A percentile compares a stretch with the other conserved stretches of the same genome.
Conservation (phyloP, 2,113 vertebrate genomes). For the Electrona antarctica region DNA sequence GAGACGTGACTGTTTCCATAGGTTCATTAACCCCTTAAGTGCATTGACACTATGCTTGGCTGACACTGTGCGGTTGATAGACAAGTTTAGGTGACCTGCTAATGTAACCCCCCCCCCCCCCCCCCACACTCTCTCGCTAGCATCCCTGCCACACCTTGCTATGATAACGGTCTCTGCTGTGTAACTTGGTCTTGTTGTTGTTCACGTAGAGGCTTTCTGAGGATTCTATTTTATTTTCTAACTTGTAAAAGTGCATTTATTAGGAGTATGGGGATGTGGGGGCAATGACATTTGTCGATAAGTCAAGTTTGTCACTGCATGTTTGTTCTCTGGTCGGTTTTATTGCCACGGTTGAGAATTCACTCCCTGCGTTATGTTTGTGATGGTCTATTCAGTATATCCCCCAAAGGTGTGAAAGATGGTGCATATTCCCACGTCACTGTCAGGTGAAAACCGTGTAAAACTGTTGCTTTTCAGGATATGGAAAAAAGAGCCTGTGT, state of each 20-base stretch:
- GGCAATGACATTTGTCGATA: conserved; percentile 76
- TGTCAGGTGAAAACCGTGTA: too few species aligned
- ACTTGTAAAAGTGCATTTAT: conserved; percentile 79
- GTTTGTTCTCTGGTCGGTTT: conserved; percentile 79
- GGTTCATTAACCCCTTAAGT: conserved; percentile 78
- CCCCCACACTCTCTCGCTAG: conserved; percentile 61
- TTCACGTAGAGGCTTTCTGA: conserved; percentile 79
- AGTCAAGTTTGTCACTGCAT: conserved; percentile 77
- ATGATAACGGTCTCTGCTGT: conserved; percentile 81
- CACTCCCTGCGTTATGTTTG: conserved; percentile 66
- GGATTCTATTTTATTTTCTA: conserved; percentile 60
- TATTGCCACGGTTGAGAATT: conserved; percentile 75
- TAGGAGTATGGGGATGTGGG: conserved; percentile 72
- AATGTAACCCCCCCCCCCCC: conserved; percentile 70
- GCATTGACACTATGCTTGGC: conserved; percentile 79
- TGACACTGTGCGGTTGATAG: conserved; percentile 80
- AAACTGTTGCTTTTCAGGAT: too few species aligned
- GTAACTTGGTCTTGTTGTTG: conserved; percentile 81
- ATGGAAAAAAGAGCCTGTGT: too few species aligned
- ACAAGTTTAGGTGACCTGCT: conserved; percentile 78
- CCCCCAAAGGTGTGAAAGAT: conserved; percentile 64
- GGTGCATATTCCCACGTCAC: conserved; percentile 62
- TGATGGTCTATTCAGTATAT: conserved; percentile 77
- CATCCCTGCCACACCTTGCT: conserved; percentile 72
- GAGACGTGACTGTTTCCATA: conserved; percentile 77